Conservation (phyloP, 2,888 invertebrate genomes). For the Dorcus parallelipipedus region DNA sequence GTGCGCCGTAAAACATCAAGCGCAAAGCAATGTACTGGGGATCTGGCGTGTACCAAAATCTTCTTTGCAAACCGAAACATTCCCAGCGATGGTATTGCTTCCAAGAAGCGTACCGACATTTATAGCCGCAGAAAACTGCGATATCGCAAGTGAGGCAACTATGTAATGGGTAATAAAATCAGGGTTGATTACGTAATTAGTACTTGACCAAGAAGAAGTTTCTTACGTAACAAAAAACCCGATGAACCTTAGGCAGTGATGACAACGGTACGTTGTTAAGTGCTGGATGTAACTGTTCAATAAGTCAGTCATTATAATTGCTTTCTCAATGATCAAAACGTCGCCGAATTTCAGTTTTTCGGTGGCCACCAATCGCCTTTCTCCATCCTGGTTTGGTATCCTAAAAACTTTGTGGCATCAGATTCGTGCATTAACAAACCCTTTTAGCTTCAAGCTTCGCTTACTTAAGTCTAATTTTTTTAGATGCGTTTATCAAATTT, state of each 20-base stretch:
- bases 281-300: slow-evolving; percentile 19
- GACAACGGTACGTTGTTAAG: slow-evolving; percentile 26
- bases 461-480: slow-evolving; percentile 10
- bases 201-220: slow-evolving; percentile 1
- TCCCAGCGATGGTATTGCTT: slow-evolving; percentile 31
- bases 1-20: slow-evolving; percentile 31
- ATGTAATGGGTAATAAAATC: neutral
- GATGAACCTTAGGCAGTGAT: slow-evolving; percentile 28
- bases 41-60: slow-evolving; percentile 29
- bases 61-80: slow-evolving; percentile 33
- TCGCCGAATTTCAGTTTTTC: slow-evolving; percentile 17
- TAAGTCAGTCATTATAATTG: slow-evolving; percentile 28
- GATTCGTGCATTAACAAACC: neutral
- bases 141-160: slow-evolving; percentile 31
- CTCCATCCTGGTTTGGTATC: slow-evolving; percentile 6
- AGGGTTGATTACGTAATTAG: neutral
- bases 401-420: too few species aligned
- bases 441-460: neutral
- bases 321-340: slow-evolving; percentile 27
- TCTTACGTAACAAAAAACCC: slow-evolving; percentile 27
- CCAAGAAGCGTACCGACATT: slow-evolving; percentile 23
- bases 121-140: slow-evolving; percentile 28
- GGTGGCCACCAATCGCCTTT: slow-evolving; percentile 22
- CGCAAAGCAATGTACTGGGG: slow-evolving; percentile 28
- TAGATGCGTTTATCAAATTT: slow-evolving; percentile 3